These are phyloP conservation scores for Trochalopteron elliotii DNA, from an alignment of 2,113 vertebrate genomes.

Conservation along the genomic window DNA sequence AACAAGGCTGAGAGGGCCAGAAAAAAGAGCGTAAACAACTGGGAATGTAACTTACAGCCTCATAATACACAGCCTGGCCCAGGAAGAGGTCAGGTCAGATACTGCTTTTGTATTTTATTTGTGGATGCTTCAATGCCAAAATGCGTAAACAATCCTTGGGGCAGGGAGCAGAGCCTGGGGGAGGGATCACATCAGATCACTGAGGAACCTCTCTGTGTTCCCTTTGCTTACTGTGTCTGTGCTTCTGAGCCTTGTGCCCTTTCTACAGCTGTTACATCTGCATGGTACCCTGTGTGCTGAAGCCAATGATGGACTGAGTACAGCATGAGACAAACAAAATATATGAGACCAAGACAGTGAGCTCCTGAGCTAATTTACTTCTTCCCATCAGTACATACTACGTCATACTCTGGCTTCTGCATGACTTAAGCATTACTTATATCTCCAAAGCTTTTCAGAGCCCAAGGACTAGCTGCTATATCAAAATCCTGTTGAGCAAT, in stretches of 20 bases:
- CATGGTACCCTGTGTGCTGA: neutral
- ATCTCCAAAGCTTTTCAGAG: neutral
- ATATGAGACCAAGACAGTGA: neutral
- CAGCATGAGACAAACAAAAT: neutral
- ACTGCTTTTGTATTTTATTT: neutral
- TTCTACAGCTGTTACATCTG: neutral
- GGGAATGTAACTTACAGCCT: neutral
- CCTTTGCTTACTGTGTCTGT: neutral
- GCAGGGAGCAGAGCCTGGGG: neutral
- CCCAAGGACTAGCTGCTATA: neutral
- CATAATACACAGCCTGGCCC: rapidly evolving
- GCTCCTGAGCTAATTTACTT: neutral
- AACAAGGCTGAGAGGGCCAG: neutral
- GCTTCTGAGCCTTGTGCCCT: neutral
- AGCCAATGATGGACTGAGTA: neutral
- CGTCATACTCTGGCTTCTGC: neutral
- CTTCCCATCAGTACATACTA: neutral
- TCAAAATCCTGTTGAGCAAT: neutral
- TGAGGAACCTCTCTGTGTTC: neutral
- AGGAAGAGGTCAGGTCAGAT: neutral
- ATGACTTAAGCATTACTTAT: neutral
- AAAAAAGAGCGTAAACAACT: neutral
- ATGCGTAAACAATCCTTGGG: neutral
- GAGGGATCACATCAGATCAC: neutral
- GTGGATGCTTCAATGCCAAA: neutral